Conservation (phyloP, 2,888 invertebrate genomes). For the Galerucella nymphaeae region DNA sequence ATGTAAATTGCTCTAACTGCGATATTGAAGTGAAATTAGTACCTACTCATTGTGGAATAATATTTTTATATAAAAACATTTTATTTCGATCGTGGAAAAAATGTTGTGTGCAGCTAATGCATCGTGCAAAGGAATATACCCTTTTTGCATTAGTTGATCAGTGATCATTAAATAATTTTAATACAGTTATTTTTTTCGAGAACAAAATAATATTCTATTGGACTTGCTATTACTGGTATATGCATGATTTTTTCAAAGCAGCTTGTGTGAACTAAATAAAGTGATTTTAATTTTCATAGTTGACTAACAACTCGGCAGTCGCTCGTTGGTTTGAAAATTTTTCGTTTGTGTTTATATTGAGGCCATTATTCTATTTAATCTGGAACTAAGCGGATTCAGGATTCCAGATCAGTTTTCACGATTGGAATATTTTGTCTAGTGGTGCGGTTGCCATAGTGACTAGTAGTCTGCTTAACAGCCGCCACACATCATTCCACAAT, state of each 20-base stretch:
- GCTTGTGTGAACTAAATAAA: conserved; percentile 22
- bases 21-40: too few species aligned
- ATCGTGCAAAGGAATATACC: too few species aligned
- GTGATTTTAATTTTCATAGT: conserved; percentile 28
- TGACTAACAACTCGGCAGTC: conserved; percentile 31
- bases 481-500: conserved; percentile 45
- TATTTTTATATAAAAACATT: too few species aligned
- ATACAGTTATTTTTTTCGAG: not conserved
- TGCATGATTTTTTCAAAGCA: conserved; percentile 4
- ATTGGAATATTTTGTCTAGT: conserved; percentile 54
- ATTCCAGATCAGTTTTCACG: conserved; percentile 53
- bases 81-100: too few species aligned
- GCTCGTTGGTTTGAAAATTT: conserved; percentile 49
- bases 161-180: not conserved
- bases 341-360: conserved; percentile 54
- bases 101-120: too few species aligned
- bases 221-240: not conserved
- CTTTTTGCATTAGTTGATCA: too few species aligned
- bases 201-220: not conserved
- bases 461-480: conserved; percentile 46
- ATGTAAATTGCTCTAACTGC: too few species aligned
- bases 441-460: conserved; percentile 53
- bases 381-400: conserved; percentile 56
- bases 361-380: conserved; percentile 57
- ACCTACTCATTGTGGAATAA: too few species aligned